Conservation (phyloP, 2,888 invertebrate species). For the Psylliodes chrysocephalus region DNA sequence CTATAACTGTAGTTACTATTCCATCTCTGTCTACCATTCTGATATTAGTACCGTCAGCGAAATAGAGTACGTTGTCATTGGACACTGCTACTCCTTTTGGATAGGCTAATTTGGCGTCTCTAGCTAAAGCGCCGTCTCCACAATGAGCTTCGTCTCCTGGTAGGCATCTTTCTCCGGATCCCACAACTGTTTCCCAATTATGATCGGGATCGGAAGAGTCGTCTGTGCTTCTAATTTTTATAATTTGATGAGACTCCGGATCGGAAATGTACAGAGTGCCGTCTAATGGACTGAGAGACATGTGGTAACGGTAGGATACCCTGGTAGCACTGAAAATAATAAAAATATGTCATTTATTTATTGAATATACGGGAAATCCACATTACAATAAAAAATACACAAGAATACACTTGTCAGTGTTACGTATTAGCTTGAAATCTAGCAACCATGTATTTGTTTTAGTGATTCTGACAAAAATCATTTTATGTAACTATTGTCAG, state of each 20-base stretch:
- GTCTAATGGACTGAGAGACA: slow-evolving; percentile 94
- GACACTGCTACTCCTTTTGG: slow-evolving; percentile 97
- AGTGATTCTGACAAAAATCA: too few relatives aligned
- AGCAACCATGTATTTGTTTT: too few relatives aligned
- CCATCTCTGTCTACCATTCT: slow-evolving; percentile 93
- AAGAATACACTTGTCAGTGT: too few relatives aligned
- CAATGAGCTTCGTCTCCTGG: slow-evolving; percentile 95
- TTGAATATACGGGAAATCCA: too few relatives aligned
- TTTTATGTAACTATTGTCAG: too few relatives aligned
- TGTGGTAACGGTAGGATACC: slow-evolving; percentile 96
- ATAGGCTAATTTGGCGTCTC: slow-evolving; percentile 93
- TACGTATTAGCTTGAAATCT: too few relatives aligned
- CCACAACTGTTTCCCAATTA: slow-evolving; percentile 95
- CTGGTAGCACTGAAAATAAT: slow-evolving; percentile 81
- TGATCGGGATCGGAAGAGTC: slow-evolving; percentile 88
- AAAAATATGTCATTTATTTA: too few relatives aligned
- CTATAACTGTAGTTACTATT: slow-evolving; percentile 90
- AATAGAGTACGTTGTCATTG: slow-evolving; percentile 90
- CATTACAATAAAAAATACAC: too few relatives aligned
- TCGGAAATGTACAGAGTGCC: slow-evolving; percentile 95
- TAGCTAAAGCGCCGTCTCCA: slow-evolving; percentile 93
- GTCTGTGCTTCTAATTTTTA: slow-evolving; percentile 83
- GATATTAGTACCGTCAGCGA: slow-evolving; percentile 94
- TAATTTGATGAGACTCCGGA: slow-evolving; percentile 94
- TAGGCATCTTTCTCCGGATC: slow-evolving; percentile 92